Base-by-base conservation (phyloP, 2,113 vertebrate species). In the Nerophis ophidion region DNA sequence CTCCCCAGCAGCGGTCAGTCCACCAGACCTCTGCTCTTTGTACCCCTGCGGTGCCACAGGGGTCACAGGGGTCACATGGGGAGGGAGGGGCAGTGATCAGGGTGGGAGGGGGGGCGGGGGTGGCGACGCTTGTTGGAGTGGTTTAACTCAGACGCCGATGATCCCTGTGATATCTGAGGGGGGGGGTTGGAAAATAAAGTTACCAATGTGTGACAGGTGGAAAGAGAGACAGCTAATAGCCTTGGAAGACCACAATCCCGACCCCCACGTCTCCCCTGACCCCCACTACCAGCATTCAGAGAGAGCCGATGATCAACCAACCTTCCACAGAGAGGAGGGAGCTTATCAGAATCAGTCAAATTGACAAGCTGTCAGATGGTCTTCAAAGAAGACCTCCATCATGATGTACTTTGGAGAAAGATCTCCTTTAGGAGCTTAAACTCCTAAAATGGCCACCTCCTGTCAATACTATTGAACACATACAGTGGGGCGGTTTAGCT, bases 41-140 rank as follows among this genome's bases (percentile, higher is more conserved):
- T 51, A 61, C 4, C 62, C 65, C 71, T 45, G 15, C 47, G 71
- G 81, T 71, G 81, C 68, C 48, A 11, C 8, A 65, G 58, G 70
- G 81, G 84, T 85, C 70, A 26, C 50, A 36, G 66, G 55, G 79
- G 82, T 79, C 78, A 62, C n/a, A 1, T 71, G 72, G 66, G 71
- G 17, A 49, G 74, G 63, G 59, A 54, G 76, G 76, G 64, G 66
- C 75, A 8, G 3, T 8, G 17, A 26, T 8, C 40, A 11, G 7
- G 3, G 26, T 17, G n/a, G 10, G 16, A 11, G 6, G 36, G 46
- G 46, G 16, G 68, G 61, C 77, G 71, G 42, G 64, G 84, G 68
- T 74, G 56, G 80, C 38, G 34, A 88, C 76, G 83, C 88, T 77
- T 90, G 87, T 90, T 90, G 88, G 85, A 89, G 82, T 78, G 77